Conservation (phyloP, 2,888 invertebrate genomes). For the Margaritifera margaritifera region DNA sequence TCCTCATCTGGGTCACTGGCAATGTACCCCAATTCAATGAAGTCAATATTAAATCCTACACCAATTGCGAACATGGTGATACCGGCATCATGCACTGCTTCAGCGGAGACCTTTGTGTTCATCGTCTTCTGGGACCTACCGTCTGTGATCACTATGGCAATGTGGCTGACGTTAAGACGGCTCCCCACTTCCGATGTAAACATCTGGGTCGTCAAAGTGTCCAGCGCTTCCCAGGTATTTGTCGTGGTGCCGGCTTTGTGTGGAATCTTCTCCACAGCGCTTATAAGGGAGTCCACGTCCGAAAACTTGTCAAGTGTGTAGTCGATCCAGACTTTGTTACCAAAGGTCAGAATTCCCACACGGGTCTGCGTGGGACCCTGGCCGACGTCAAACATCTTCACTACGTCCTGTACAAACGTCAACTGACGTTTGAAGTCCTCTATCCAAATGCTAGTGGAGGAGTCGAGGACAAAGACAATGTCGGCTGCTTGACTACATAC, state of each 20-base stretch:
- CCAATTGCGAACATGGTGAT: constrained; percentile 60
- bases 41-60: constrained; percentile 46
- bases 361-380: constrained; percentile 37
- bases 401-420: constrained; percentile 50
- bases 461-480: constrained; percentile 54
- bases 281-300: constrained; percentile 23
- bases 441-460: constrained; percentile 60
- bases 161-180: constrained; percentile 44
- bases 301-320: constrained; percentile 45
- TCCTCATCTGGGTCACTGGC: constrained; percentile 47
- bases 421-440: constrained; percentile 56
- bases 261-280: constrained; percentile 35
- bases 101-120: constrained; percentile 48
- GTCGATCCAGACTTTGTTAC: constrained; percentile 38
- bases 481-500: constrained; percentile 48
- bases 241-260: constrained; percentile 43
- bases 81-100: constrained; percentile 37
- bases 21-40: constrained; percentile 46
- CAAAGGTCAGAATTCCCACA: constrained; percentile 55
- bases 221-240: constrained; percentile 54
- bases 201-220: constrained; percentile 44
- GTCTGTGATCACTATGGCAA: constrained; percentile 66
- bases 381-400: constrained; percentile 50
- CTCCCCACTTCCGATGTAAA: constrained; percentile 34
- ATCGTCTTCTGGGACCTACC: constrained; percentile 54